Conservation (phyloP, 2,113 vertebrate genomes). For the Elaphurus davidianus region DNA sequence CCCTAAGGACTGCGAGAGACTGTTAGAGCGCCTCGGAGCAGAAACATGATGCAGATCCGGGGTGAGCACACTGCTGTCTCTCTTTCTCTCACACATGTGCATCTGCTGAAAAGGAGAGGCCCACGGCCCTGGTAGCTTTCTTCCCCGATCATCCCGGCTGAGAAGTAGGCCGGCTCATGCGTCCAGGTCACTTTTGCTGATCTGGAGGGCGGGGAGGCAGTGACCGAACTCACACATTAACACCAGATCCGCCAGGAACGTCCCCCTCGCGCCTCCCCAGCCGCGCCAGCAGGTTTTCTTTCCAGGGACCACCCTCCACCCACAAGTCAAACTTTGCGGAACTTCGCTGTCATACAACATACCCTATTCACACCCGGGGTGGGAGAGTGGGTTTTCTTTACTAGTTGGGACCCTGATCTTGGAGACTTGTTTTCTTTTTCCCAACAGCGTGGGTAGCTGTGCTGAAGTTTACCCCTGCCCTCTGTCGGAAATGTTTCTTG, state of each 20-base stretch:
- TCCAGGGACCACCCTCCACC: rapidly evolving
- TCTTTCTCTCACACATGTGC: too few species aligned
- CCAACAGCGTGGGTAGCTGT: too few species aligned
- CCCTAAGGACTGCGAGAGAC: not conserved
- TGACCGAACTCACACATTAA: too few species aligned
- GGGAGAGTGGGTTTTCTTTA: not conserved
- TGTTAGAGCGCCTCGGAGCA: not conserved
- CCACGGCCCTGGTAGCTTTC: not conserved
- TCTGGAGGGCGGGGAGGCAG: not conserved
- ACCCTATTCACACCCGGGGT: not conserved
- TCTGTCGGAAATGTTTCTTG: not conserved
- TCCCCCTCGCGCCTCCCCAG: rapidly evolving
- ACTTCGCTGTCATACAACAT: rapidly evolving
- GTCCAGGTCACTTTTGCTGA: not conserved
- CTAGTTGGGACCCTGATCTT: not conserved
- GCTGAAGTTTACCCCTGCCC: not conserved
- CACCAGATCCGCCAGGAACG: rapidly evolving
- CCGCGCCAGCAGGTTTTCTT: not conserved
- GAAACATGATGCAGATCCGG: not conserved
- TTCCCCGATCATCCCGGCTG: rapidly evolving
- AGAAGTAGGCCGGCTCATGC: rapidly evolving
- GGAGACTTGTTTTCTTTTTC: not conserved
- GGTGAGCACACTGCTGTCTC: not conserved
- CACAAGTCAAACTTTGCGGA: rapidly evolving
- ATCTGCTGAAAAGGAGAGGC: not conserved